Percentiles rank a stretch among this genome's conserved stretches.
phyloP scores from a whole-genome alignment of 1,140 invertebrate species.

The Phymastichus coffea region DNA sequence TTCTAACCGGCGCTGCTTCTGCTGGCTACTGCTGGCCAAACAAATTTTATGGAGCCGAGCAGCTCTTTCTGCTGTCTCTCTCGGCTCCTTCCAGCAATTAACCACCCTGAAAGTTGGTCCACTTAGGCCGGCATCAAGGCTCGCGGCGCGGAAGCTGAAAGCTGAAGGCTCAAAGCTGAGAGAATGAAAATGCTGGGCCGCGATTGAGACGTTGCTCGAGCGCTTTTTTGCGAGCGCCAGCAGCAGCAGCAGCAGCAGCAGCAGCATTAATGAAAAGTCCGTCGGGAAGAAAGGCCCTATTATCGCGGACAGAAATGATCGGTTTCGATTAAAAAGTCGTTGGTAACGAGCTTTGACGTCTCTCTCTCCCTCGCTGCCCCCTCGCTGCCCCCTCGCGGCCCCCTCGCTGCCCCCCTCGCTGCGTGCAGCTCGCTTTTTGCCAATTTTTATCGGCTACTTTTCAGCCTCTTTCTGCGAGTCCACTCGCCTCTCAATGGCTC shows the following conservation, averaged over 20 bases:
- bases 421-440: not conserved
- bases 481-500: not conserved
- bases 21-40: no score
- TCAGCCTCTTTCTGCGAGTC: not conserved
- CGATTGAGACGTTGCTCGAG: conserved; percentile 28
- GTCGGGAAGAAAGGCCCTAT: not conserved
- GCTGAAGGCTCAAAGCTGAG: no score
- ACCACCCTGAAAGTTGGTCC: conserved; percentile 35
- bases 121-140: conserved; percentile 29
- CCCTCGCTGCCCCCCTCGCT: no score
- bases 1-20: not conserved
- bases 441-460: conserved; percentile 1
- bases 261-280: not conserved
- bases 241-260: not conserved
- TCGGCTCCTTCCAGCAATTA: conserved; percentile 42
- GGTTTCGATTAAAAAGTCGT: conserved; percentile 27
- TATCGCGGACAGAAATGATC: conserved; percentile 8
- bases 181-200: no score
- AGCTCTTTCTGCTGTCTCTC: conserved; percentile 11
- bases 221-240: conserved; percentile 20
- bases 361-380: conserved; percentile 10
- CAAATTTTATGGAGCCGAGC: conserved; percentile 40
- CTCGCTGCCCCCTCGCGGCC: no score
- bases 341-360: conserved; percentile 24
- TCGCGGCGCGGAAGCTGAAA: no score